Evolutionary conservation across 2,888 invertebrate species (phyloP), one percentile per base, ranked within the genome.

Genomic region (Siphlonurus alternatus): DNA sequence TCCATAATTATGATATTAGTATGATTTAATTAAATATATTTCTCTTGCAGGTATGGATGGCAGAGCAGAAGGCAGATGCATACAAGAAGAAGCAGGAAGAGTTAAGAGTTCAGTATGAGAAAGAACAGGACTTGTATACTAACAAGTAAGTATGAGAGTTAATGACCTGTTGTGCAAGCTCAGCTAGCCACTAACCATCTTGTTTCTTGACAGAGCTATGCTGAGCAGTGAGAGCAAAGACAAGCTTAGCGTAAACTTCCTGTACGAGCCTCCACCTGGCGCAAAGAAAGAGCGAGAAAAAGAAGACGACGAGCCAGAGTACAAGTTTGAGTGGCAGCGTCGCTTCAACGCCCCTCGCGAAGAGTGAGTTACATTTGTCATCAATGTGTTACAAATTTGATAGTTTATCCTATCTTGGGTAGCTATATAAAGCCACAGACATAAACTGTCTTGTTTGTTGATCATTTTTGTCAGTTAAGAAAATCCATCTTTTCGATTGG

Each of bases 191-290:
- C n/a, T n/a, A n/a, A 23, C 62, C 65, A 53, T 65, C 25, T 64
- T 61, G 64, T 64, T 66, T 25, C 71, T 63, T 71, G 73, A 15
- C 73, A 93, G 93, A 76, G 97, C 97, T 1, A 81, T 99, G 76
- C 79, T 99, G 68, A 98, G 98, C 73, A 94, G 92, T 74, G 99
- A 99, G 70, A 97, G 97, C 75, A 99, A 99, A 74, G 99, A 99
- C 67, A 97, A 97, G 76, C 76, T 98, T 65, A 98, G 98, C 71
- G 86, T 99, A 1, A 97, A 94, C 76, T 99, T 99, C 73, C 95
- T 99, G 94, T 99, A 99, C 75, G 98, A 99, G 75, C 96, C 98
- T 15, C 99, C 99, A 38, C 97, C 98, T 22, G 98, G 98, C 61
- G 90, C 93, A 1, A 92, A 93, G 69, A 92, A 93, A 72, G 93